Conservation (phyloP, 2,797 vertebrate genomes). For the Eospalax fontanierii region DNA sequence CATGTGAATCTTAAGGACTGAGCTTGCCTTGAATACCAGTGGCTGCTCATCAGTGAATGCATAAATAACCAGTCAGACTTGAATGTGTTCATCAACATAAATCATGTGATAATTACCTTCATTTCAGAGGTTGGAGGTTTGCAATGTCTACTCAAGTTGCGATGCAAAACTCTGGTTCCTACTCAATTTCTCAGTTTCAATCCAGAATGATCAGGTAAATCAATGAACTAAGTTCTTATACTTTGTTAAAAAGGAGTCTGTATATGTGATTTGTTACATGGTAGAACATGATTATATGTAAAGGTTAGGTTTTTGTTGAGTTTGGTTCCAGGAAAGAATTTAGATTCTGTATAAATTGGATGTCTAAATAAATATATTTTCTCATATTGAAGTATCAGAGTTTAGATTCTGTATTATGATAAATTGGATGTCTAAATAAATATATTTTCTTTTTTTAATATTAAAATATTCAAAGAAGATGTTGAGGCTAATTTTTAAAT, state of each 20-base stretch:
- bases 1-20: neutral
- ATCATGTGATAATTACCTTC: slow-evolving; percentile 65
- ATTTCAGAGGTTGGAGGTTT: slow-evolving; percentile 97
- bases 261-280: neutral
- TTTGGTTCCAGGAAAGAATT: slow-evolving; percentile 44
- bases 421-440: neutral
- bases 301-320: slow-evolving; percentile 62
- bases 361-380: slow-evolving; percentile 13
- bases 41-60: neutral
- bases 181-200: slow-evolving; percentile 98
- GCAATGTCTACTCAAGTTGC: slow-evolving; percentile 99
- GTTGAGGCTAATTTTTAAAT: neutral
- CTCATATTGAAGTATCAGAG: slow-evolving; percentile 35
- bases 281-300: neutral
- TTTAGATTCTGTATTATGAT: slow-evolving; percentile 53
- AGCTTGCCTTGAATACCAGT: neutral
- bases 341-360: slow-evolving; percentile 27
- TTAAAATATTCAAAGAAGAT: neutral
- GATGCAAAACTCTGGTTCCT: slow-evolving; percentile 98
- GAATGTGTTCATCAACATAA: neutral
- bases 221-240: neutral
- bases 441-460: slow-evolving; percentile 42
- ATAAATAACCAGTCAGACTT: neutral
- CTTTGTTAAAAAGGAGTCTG: neutral
- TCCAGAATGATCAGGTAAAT: slow-evolving; percentile 94